Evolutionary conservation across 2,888 invertebrate species (phyloP).

Genomic region (Leptogaster cylindrica): DNA sequence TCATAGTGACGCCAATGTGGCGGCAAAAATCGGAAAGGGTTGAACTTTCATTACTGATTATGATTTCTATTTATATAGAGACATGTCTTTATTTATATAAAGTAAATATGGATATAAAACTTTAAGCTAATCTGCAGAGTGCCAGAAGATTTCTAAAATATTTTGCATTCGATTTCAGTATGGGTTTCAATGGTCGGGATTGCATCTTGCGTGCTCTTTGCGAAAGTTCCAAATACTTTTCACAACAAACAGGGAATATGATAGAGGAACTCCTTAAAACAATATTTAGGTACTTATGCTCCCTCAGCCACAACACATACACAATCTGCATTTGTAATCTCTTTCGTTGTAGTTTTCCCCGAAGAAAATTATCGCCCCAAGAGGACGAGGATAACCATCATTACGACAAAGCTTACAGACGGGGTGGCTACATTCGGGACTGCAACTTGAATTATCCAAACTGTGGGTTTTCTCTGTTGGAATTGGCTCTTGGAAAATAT

Average conservation of each 20-base stretch:
- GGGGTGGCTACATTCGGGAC: slow-evolving; percentile 60
- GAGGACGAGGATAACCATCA: slow-evolving; percentile 71
- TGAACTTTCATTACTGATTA: too few species aligned
- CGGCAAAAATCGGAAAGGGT: neutral
- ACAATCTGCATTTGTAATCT: neutral
- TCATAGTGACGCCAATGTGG: too few species aligned
- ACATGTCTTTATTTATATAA: too few species aligned
- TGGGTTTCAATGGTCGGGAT: slow-evolving; percentile 75
- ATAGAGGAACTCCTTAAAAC: slow-evolving; percentile 74
- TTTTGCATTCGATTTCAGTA: slow-evolving; percentile 66
- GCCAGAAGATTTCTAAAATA: too few species aligned
- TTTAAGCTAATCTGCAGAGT: too few species aligned
- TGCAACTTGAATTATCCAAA: slow-evolving; percentile 67
- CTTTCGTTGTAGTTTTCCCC: slow-evolving; percentile 66
- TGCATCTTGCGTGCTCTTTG: slow-evolving; percentile 77
- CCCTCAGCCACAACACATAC: neutral
- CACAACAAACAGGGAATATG: slow-evolving; percentile 68
- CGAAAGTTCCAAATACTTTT: slow-evolving; percentile 72
- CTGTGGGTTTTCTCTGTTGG: slow-evolving; percentile 75
- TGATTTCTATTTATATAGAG: too few species aligned
- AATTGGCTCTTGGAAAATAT: slow-evolving; percentile 70
- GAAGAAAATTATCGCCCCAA: slow-evolving; percentile 65
- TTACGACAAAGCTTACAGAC: slow-evolving; percentile 71
- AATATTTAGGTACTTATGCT: slow-evolving; percentile 68
- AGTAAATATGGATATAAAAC: too few species aligned